Percentiles rank a stretch among this genome's conserved stretches.
phyloP scores from a whole-genome alignment of 1,140 invertebrate species.

The Piezodorus guildinii region DNA sequence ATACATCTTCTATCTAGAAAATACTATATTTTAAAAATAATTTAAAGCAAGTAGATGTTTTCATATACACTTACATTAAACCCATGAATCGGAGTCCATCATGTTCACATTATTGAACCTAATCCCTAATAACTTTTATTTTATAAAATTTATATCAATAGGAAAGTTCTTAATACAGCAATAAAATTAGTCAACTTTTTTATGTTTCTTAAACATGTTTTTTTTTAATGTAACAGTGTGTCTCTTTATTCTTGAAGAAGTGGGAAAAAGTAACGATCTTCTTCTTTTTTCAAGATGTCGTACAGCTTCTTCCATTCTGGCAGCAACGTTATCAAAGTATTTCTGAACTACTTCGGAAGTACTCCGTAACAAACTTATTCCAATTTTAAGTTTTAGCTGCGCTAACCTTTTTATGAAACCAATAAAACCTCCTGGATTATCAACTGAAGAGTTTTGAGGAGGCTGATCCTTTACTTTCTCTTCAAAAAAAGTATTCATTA shows the following conservation, averaged over 20 bases:
- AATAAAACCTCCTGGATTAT: slow-evolving; percentile 33
- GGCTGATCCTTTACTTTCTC: slow-evolving; percentile 1
- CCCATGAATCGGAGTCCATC: not conserved
- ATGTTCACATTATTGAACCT: not conserved
- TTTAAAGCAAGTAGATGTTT: not conserved
- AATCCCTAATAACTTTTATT: not conserved
- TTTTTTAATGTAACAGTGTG: not conserved
- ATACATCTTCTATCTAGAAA: not conserved
- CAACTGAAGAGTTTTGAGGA: slow-evolving; percentile 21
- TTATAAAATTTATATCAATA: not conserved
- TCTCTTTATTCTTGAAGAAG: slow-evolving; percentile 7
- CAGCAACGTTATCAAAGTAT: slow-evolving; percentile 40
- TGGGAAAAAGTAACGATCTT: slow-evolving; percentile 4
- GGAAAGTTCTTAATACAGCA: not conserved
- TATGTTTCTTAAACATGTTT: not conserved
- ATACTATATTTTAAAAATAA: not conserved
- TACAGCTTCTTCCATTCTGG: slow-evolving; percentile 35
- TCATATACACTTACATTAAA: not conserved
- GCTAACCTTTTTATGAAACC: slow-evolving; percentile 37
- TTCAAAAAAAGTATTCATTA: slow-evolving; percentile 11
- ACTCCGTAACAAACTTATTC: slow-evolving; percentile 38
- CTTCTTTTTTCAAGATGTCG: slow-evolving; percentile 25
- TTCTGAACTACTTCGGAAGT: slow-evolving; percentile 40
- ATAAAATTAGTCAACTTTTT: not conserved
- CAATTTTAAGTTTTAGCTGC: slow-evolving; percentile 40